Percentiles rank a stretch among this genome's conserved stretches.
phyloP scores from a whole-genome alignment of 1,140 invertebrate species.

The Pogonomyrmex californicus region DNA sequence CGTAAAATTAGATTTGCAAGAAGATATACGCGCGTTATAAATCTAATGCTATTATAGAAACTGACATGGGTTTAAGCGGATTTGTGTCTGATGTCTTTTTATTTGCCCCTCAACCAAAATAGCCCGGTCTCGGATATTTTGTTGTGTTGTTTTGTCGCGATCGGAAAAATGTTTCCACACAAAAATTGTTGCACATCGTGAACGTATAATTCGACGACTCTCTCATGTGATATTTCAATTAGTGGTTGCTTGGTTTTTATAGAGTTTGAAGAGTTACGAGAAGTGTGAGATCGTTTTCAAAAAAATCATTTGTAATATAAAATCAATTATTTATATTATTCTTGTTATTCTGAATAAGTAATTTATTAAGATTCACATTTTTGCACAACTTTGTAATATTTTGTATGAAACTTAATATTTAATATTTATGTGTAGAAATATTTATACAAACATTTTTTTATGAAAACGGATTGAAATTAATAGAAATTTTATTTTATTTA shows the following conservation, averaged over 20 bases:
- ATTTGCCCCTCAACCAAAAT: background rate
- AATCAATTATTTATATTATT: too few species aligned
- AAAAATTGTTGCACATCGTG: background rate
- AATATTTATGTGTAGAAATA: background rate
- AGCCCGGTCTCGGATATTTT: background rate
- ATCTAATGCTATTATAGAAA: background rate
- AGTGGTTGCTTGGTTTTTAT: background rate
- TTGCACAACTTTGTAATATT: constrained; percentile 1
- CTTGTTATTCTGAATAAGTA: background rate
- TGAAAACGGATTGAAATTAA: background rate
- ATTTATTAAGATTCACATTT: background rate
- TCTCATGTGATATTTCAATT: constrained; percentile 1
- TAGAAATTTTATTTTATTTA: background rate
- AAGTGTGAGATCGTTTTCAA: background rate
- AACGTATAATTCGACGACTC: background rate
- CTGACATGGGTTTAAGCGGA: background rate
- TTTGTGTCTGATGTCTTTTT: background rate
- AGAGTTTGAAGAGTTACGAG: background rate
- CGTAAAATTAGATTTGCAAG: constrained; percentile 10
- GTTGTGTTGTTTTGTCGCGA: background rate
- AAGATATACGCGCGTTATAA: background rate
- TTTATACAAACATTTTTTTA: background rate
- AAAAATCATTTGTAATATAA: background rate
- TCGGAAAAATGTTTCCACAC: background rate
- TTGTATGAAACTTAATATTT: background rate